Base-by-base conservation (phyloP, 2,888 invertebrate genomes). In the Heterodera filipjevi region DNA sequence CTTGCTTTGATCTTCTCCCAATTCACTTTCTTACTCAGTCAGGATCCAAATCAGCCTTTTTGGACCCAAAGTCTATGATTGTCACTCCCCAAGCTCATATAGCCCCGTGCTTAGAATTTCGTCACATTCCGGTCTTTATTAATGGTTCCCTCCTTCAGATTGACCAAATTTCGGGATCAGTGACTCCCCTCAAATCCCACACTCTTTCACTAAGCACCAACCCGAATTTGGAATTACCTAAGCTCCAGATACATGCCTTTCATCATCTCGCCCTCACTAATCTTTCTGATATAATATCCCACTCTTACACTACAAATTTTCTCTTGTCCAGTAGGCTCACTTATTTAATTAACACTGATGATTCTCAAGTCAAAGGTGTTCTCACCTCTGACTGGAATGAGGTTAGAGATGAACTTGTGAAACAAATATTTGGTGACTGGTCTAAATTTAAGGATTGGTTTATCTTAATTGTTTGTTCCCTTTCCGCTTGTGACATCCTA, bases 321-420 rank as follows among this genome's bases (percentile, higher is more conserved):
- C n/a, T 46, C n/a, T 10, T 30, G 30, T 12, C n/a, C 6, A 71
- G 71, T 14, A 39, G n/a, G 30, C n/a, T 71, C 12, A 71, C 71
- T 12, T 71, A 44, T 12, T 12, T 39, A 30, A 27, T 71, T 30
- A 12, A 71, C 27, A 12, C n/a, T 14, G 27, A 71, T 39, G 46
- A 71, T 12, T 71, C 71, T 3, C 12, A 39, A 27, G 30, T 71
- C n/a, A 71, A 71, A 30, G 27, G 44, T 12, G 46, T 46, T 12
- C n/a, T 71, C 27, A 30, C 71, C 10, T 10, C 71, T 71, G 71
- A 71, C 27, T 71, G 71, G 71, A 46, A 71, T 12, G 71, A 71
- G 12, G 30, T 71, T 14, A 5, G 30, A 71, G 46, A 30, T 12
- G 71, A 71, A 30, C 27, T 71, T 12, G 46, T 71, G n/a, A 71